Evolutionary conservation across 53 echinoderm and acorn worm species (phyloP), one percentile per base, ranked within the genome.

Genomic region (Paracentrotus lividus): DNA sequence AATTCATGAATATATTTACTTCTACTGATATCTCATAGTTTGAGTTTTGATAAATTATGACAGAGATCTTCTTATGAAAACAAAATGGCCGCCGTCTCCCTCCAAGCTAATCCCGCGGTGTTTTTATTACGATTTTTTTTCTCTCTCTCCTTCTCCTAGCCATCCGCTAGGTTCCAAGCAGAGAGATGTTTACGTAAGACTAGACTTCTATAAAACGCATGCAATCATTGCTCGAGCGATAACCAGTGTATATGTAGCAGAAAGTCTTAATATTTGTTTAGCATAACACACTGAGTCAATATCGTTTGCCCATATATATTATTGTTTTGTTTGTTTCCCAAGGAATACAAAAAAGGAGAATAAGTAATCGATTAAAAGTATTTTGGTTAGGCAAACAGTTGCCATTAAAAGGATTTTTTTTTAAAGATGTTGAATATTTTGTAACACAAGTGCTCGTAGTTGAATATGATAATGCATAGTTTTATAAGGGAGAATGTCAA

Each of bases 61-160:
- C 72, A 18, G 36, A 72, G 72, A 38, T 72, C 18, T 36, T 72
- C 38, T 72, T 72, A 40, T 72, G 20, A 72, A 72, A 72, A 72
- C 40, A 72, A 38, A 20, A 72, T 72, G 72, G 40, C 72, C 72
- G 72, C 38, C 21, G 9, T 72, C 72, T 72, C 40, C 42, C 72
- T 40, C 72, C 36, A 16, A 20, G 72, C 72, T 27, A 72, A 40
- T 40, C 72, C 72, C 18, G 72, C 21, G 20, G 72, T 72, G 72
- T 72, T 72, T 72, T 72, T 16, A 52, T 85, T 49, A 20, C 85
- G 49, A 49, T 10, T 16, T 85, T 51, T 85, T 49, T 13, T 52
- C 16, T 13, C 10, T 1, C 49, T 16, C 49, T 51, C 49, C 26
- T 13, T 52, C 16, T 13, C 10, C 0, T 26, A 38, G 21, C 40